Evolutionary conservation across 2,113 vertebrate species (phyloP).

Genomic region (Datnioides undecimradiatus): DNA sequence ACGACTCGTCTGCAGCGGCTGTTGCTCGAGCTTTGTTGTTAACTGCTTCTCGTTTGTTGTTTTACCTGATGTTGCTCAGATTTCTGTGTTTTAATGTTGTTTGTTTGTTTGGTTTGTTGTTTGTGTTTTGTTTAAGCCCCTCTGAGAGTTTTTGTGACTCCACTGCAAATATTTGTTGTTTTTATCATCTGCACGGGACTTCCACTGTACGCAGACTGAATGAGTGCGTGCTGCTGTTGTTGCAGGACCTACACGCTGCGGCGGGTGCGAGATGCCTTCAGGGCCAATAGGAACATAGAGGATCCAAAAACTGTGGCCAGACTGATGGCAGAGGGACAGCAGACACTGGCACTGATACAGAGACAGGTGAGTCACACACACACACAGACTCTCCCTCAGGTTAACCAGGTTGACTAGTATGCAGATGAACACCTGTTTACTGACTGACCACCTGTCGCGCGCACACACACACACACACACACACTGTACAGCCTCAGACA

Average conservation of each 20-base stretch:
- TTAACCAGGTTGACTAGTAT: constrained; percentile 54
- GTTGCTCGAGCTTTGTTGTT: too few relatives aligned
- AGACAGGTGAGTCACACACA: constrained; percentile 88
- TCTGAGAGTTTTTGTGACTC: background rate
- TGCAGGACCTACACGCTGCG: constrained; percentile 91
- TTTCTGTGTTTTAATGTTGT: constrained; percentile 4
- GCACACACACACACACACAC: constrained; percentile 26
- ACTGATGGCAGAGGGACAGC: constrained; percentile 87
- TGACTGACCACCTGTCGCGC: constrained; percentile 52
- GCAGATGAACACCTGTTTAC: constrained; percentile 72
- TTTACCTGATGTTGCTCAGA: background rate
- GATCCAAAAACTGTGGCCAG: constrained; percentile 86
- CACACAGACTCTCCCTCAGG: constrained; percentile 34
- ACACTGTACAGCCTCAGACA: too few relatives aligned
- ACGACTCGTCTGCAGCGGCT: too few relatives aligned
- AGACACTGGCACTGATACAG: constrained; percentile 87
- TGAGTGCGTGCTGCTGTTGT: background rate
- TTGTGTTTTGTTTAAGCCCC: constrained; percentile 9
- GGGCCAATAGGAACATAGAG: constrained; percentile 87
- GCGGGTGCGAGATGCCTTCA: constrained; percentile 94
- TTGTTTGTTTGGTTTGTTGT: background rate
- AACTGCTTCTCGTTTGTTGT: too few relatives aligned
- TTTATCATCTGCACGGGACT: background rate
- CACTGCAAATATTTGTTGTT: constrained; percentile 6
- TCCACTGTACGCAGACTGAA: background rate